Evolutionary conservation across 2,113 vertebrate genomes (phyloP).

Genomic region (Macaca mulatta): DNA sequence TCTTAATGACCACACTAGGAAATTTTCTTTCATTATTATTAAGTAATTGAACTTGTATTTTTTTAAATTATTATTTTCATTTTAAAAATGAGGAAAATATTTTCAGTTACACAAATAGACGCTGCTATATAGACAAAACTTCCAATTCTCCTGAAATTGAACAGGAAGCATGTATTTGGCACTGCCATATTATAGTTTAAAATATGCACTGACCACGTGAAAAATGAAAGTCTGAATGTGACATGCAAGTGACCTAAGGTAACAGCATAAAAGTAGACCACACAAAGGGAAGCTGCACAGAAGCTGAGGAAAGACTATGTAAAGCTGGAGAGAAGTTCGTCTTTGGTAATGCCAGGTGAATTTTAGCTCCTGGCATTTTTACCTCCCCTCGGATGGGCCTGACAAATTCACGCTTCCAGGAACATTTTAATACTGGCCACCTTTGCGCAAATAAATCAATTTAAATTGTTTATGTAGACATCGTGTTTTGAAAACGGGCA

Average conservation of each 20-base stretch:
- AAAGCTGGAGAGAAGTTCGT: neutral
- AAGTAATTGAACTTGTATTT: neutral
- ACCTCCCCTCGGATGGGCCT: neutral
- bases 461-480: neutral
- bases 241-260: neutral
- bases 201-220: neutral
- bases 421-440: neutral
- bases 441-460: neutral
- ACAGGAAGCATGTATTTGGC: neutral
- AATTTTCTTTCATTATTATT: neutral
- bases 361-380: neutral
- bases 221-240: neutral
- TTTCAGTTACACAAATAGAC: neutral
- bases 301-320: neutral
- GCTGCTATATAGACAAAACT: neutral
- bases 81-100: neutral
- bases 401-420: neutral
- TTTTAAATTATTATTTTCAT: neutral
- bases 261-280: neutral
- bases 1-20: neutral
- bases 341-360: neutral
- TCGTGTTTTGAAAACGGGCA: neutral
- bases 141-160: neutral
- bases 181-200: neutral
- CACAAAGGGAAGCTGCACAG: neutral